Evolutionary conservation across 2,113 vertebrate genomes (phyloP).

Genomic region (Turnix velox): DNA sequence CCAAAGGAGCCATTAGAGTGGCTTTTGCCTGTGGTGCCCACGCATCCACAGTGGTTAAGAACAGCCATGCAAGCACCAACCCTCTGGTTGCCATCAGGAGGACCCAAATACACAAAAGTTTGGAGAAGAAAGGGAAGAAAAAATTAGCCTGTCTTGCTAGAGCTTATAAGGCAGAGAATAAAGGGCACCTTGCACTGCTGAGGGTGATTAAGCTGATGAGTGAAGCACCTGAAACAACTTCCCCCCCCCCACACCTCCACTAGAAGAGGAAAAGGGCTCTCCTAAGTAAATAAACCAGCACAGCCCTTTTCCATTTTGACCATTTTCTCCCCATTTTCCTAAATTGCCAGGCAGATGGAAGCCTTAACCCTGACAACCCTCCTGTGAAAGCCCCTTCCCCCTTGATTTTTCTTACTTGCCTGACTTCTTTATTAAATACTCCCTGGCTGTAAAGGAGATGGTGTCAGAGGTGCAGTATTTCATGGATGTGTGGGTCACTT

Average conservation of each 20-base stretch:
- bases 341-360: constrained; percentile 31
- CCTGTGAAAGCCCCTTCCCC: constrained; percentile 3
- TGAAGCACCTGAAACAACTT: constrained; percentile 73
- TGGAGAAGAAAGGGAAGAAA: not conserved
- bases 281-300: constrained; percentile 62
- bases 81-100: not conserved
- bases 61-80: fast-evolving
- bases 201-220: constrained; percentile 32
- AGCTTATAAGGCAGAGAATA: not conserved
- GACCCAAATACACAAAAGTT: fast-evolving
- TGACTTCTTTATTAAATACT: constrained; percentile 21
- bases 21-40: not conserved
- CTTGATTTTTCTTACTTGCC: not conserved
- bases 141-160: not conserved
- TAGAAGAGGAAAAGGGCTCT: constrained; percentile 59
- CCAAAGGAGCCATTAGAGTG: not conserved
- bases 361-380: constrained; percentile 39
- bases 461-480: constrained; percentile 20
- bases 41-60: not conserved
- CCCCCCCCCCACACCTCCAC: constrained; percentile 48
- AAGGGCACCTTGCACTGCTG: constrained; percentile 57
- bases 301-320: constrained; percentile 54
- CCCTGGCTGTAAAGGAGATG: not conserved
- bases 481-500: constrained; percentile 12
- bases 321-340: constrained; percentile 51